phyloP scores from a whole-genome alignment of 2,797 vertebrate species.

The Enteromius afrohamiltoni region DNA sequence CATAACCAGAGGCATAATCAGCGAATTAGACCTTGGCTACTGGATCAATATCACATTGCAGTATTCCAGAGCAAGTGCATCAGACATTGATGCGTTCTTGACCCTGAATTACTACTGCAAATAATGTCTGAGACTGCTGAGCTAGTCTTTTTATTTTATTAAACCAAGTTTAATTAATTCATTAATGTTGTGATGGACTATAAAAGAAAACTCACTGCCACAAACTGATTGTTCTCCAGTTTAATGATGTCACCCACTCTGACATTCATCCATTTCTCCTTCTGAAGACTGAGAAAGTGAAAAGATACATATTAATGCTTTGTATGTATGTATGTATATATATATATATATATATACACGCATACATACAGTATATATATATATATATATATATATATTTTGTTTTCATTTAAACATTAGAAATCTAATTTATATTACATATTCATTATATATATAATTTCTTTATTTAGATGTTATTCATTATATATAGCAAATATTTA shows the following conservation, averaged over 20 bases:
- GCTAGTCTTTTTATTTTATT: background rate
- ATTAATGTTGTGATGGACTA: conserved; percentile 2
- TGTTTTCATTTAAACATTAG: too few relatives aligned
- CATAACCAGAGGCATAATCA: background rate
- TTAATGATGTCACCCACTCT: conserved; percentile 94
- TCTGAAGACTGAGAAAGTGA: conserved; percentile 79
- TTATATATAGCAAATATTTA: background rate
- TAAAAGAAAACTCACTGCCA: conserved; percentile 82
- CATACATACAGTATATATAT: too few relatives aligned
- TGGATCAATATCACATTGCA: conserved; percentile 24
- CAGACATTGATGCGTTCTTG: background rate
- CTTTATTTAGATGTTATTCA: too few relatives aligned
- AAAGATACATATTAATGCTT: background rate
- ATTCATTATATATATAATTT: too few relatives aligned
- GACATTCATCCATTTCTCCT: conserved; percentile 95
- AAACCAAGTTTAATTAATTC: background rate
- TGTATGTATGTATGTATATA: background rate
- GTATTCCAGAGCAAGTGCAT: background rate
- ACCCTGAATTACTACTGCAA: conserved; percentile 2
- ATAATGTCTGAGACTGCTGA: conserved; percentile 1
- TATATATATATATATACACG: background rate
- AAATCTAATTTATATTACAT: too few relatives aligned
- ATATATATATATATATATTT: too few relatives aligned
- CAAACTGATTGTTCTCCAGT: conserved; percentile 94
- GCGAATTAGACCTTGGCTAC: background rate